A percentile compares a stretch with the other conserved stretches of the same genome.
These are phyloP conservation scores for Cryptotis parvus DNA, from an alignment of 2,113 vertebrate genomes.

Conservation along the genomic window DNA sequence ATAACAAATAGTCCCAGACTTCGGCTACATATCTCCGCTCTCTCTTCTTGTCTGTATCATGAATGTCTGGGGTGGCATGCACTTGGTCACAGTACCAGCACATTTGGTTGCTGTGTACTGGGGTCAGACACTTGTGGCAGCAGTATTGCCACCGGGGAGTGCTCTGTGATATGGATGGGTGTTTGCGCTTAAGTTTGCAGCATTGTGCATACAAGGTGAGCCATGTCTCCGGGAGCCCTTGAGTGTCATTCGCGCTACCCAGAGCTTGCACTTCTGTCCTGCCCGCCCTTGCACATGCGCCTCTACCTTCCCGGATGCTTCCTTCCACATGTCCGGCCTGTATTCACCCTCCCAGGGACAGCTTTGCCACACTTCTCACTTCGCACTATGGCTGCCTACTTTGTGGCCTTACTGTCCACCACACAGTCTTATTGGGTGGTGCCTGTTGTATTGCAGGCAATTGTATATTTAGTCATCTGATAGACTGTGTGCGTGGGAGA, in stretches of 20 bases:
- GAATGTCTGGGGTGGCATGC: too few species aligned
- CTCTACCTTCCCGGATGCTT: not conserved
- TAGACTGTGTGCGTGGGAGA: not conserved
- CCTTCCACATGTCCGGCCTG: not conserved
- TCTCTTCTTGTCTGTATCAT: too few species aligned
- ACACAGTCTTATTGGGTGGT: not conserved
- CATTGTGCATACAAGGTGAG: too few species aligned
- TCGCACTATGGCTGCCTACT: not conserved
- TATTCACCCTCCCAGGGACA: constrained; percentile 6
- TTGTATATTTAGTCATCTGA: not conserved
- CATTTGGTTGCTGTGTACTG: too few species aligned
- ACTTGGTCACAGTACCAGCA: too few species aligned
- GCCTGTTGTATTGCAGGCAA: not conserved
- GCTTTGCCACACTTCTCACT: not conserved
- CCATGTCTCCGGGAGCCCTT: not conserved
- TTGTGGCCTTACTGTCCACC: not conserved
- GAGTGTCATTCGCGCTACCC: not conserved
- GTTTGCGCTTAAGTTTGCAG: too few species aligned
- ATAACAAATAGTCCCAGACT: not conserved
- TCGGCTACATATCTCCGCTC: too few species aligned
- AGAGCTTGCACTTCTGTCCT: not conserved
- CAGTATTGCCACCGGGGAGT: too few species aligned
- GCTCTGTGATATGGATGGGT: too few species aligned
- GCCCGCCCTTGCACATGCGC: fast-evolving
- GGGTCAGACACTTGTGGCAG: too few species aligned